Conservation (phyloP, 2,888 invertebrate genomes). For the Syrista parreyssii region DNA sequence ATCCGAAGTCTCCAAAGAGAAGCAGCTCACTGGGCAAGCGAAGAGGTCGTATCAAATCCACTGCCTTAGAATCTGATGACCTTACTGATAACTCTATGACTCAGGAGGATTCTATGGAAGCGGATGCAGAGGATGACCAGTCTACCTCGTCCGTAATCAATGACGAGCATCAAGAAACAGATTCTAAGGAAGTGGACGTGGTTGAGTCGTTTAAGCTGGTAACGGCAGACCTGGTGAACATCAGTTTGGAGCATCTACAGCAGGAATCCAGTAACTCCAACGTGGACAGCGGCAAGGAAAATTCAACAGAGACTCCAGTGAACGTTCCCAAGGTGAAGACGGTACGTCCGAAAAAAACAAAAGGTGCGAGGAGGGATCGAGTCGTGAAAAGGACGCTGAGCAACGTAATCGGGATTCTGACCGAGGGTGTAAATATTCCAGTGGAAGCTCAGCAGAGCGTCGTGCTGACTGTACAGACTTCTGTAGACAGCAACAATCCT, state of each 20-base stretch:
- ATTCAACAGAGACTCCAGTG: conserved; percentile 52
- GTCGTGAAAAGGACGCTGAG: conserved; percentile 50
- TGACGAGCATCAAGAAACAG: neutral
- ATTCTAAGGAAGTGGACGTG: conserved; percentile 1
- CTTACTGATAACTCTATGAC: neutral
- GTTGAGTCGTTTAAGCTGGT: neutral
- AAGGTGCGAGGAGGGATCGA: conserved; percentile 50
- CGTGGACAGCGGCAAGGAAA: conserved; percentile 63
- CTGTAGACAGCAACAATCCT: conserved; percentile 39
- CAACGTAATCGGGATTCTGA: conserved; percentile 61
- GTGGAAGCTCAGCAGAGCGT: conserved; percentile 55
- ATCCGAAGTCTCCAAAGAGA: neutral
- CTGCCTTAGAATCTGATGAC: neutral
- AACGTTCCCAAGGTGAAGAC: conserved; percentile 52
- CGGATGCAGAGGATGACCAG: neutral
- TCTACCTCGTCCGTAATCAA: neutral
- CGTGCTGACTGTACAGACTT: conserved; percentile 56
- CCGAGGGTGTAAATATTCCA: conserved; percentile 62
- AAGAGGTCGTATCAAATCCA: conserved; percentile 37
- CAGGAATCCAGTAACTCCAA: conserved; percentile 58
- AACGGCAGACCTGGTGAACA: conserved; percentile 32
- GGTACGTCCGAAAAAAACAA: conserved; percentile 54
- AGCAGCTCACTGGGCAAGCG: conserved; percentile 31
- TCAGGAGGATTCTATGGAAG: neutral
- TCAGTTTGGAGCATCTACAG: conserved; percentile 51